Conservation (phyloP, 35 echinoderm and acorn worm genomes). For the Strongylocentrotus purpuratus region DNA sequence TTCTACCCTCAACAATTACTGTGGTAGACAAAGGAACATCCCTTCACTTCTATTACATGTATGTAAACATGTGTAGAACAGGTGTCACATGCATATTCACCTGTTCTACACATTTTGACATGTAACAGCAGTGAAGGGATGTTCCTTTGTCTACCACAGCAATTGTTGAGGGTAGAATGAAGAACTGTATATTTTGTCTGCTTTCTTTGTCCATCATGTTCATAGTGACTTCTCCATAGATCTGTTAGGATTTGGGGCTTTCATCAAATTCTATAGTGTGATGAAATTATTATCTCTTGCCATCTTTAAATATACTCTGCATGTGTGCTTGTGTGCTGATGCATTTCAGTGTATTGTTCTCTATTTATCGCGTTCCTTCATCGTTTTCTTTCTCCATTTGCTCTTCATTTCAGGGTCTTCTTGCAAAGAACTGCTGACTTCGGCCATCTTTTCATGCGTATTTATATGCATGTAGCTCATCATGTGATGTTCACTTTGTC, state of each 20-base stretch:
- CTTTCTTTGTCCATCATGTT: no score
- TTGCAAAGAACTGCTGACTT: background rate
- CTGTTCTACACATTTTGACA: no score
- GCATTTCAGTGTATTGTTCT: background rate
- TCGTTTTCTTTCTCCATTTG: background rate
- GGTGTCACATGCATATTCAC: no score
- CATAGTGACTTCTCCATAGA: background rate
- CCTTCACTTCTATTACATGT: no score
- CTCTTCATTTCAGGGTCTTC: background rate
- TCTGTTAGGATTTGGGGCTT: background rate
- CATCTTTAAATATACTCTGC: background rate
- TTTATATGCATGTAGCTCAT: background rate
- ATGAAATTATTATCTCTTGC: background rate
- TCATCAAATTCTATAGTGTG: background rate
- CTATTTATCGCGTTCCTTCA: background rate
- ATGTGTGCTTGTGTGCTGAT: background rate
- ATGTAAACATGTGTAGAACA: no score
- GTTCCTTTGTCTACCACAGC: no score
- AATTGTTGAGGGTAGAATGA: no score
- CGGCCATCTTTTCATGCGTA: background rate
- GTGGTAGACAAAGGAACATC: no score
- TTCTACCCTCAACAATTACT: no score
- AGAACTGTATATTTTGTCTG: no score
- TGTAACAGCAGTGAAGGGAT: no score
- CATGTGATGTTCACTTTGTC: background rate